phyloP scores from a whole-genome alignment of 2,888 invertebrate species.

The Pinctada fucata region DNA sequence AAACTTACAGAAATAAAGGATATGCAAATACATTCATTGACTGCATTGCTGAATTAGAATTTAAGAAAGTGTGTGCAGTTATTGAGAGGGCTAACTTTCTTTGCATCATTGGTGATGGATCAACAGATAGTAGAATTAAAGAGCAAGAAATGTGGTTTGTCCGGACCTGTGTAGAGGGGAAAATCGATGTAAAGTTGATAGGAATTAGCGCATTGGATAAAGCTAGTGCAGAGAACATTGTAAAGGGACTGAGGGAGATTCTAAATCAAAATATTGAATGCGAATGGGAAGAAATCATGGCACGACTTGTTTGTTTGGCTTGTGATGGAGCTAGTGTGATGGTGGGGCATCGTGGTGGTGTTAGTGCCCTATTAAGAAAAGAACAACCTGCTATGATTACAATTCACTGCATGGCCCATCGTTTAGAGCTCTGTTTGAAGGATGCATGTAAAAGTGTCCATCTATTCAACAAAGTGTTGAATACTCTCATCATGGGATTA shows the following conservation, averaged over 20 bases:
- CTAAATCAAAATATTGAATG: slow-evolving; percentile 2
- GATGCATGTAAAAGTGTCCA: slow-evolving; percentile 32
- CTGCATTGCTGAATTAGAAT: slow-evolving; percentile 26
- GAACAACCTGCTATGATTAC: slow-evolving; percentile 34
- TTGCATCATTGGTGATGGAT: slow-evolving; percentile 39
- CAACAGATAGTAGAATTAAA: slow-evolving; percentile 30
- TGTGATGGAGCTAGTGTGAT: slow-evolving; percentile 44
- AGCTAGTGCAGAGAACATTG: slow-evolving; percentile 37
- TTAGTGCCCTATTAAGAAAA: slow-evolving; percentile 27
- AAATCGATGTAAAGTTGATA: slow-evolving; percentile 20
- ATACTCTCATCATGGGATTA: slow-evolving; percentile 22
- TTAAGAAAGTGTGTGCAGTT: slow-evolving; percentile 9
- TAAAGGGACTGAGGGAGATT: background rate
- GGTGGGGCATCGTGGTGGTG: slow-evolving; percentile 32
- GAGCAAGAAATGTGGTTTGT: slow-evolving; percentile 46
- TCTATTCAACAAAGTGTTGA: slow-evolving; percentile 29
- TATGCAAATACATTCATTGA: slow-evolving; percentile 27
- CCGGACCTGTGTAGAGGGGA: slow-evolving; percentile 23
- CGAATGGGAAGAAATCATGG: slow-evolving; percentile 19
- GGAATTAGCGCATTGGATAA: slow-evolving; percentile 32
- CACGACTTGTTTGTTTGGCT: slow-evolving; percentile 25
- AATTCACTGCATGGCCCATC: slow-evolving; percentile 41
- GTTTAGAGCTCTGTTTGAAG: slow-evolving; percentile 39
- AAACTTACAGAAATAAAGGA: slow-evolving; percentile 35
- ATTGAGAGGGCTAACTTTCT: slow-evolving; percentile 11